These are phyloP conservation scores for Drosophila albomicans DNA, from an alignment of 1,140 invertebrate species.

Conservation along the genomic window DNA sequence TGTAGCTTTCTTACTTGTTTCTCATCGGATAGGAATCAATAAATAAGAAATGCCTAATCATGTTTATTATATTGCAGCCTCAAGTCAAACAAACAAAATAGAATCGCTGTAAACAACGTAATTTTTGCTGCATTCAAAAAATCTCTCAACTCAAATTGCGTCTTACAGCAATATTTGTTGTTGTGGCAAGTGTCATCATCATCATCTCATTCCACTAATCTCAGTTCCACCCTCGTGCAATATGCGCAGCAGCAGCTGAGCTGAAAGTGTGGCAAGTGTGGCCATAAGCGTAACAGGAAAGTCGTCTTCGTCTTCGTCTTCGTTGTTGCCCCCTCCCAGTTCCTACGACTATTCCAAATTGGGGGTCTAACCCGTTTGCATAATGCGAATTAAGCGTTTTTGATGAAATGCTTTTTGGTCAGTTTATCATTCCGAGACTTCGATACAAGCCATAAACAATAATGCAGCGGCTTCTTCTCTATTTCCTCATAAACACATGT, in stretches of 20 bases:
- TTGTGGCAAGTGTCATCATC: conserved; percentile 2
- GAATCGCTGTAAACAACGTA: too few species aligned
- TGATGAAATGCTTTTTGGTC: conserved; percentile 17
- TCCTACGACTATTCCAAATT: background rate
- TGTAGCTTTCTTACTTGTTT: too few species aligned
- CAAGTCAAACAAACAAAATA: too few species aligned
- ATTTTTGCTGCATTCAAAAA: too few species aligned
- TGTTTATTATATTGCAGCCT: too few species aligned
- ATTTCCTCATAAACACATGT: conserved; percentile 13
- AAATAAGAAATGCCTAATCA: too few species aligned
- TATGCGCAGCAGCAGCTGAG: background rate
- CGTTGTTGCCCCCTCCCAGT: background rate
- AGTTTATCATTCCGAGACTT: conserved; percentile 7
- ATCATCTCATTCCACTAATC: too few species aligned
- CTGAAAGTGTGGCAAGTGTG: background rate
- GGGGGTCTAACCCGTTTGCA: conserved; percentile 6
- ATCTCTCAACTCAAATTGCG: background rate
- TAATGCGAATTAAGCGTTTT: conserved; percentile 40
- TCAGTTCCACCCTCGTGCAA: background rate
- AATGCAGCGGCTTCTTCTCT: conserved; percentile 33
- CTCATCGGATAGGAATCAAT: too few species aligned
- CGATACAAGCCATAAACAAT: conserved; percentile 26
- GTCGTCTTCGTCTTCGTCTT: background rate
- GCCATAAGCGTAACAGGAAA: background rate
- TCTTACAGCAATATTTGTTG: background rate